A percentile compares a stretch with the other conserved stretches of the same genome.
phyloP scores from a whole-genome alignment of 2,888 invertebrate species.

The Electrophaes corylata region DNA sequence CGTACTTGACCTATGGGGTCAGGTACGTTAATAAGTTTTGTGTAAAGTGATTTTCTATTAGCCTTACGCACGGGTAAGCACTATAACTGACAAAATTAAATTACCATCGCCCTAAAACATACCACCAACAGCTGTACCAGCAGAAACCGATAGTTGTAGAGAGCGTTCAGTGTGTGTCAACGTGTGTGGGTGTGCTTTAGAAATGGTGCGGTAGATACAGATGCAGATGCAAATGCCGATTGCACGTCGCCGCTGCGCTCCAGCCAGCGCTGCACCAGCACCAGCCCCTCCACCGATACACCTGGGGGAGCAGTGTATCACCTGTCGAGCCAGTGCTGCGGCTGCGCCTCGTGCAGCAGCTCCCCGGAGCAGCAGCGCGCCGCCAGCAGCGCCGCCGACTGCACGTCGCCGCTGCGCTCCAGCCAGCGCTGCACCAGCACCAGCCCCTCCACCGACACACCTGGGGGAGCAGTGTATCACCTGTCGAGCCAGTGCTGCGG shows the following conservation, averaged over 20 bases:
- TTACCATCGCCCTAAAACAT: too few relatives aligned
- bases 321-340: slow-evolving; percentile 88
- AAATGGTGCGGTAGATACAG: too few relatives aligned
- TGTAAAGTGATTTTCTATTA: too few relatives aligned
- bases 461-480: too few relatives aligned
- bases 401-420: slow-evolving; percentile 94
- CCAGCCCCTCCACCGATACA: slow-evolving; percentile 89
- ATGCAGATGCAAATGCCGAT: too few relatives aligned
- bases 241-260: slow-evolving; percentile 96
- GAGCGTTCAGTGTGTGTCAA: too few relatives aligned
- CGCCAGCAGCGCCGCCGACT: slow-evolving; percentile 93
- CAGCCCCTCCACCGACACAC: slow-evolving; percentile 89
- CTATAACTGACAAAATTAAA: too few relatives aligned
- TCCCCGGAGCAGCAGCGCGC: slow-evolving; percentile 91
- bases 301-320: slow-evolving; percentile 73
- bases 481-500: too few relatives aligned
- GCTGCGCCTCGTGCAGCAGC: slow-evolving; percentile 87
- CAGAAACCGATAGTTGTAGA: too few relatives aligned
- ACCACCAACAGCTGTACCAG: too few relatives aligned
- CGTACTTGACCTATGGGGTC: not conserved
- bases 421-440: slow-evolving; percentile 93
- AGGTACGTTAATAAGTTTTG: not conserved
- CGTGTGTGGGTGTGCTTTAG: too few relatives aligned
- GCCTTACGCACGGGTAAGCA: too few relatives aligned
- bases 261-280: slow-evolving; percentile 93